Base-by-base conservation (phyloP, 1,140 invertebrate species). In the Trialeurodes vaporariorum region DNA sequence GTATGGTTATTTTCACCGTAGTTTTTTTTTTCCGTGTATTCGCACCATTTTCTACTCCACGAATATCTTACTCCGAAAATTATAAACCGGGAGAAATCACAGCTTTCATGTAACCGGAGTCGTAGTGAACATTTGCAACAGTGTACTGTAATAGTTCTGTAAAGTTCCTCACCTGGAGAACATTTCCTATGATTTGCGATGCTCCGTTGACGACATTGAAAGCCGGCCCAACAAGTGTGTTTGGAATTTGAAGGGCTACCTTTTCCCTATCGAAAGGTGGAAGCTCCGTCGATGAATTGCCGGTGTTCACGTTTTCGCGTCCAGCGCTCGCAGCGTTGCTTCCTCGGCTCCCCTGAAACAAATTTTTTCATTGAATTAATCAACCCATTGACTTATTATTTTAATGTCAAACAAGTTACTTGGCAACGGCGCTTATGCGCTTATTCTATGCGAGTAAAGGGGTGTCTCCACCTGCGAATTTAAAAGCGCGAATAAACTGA, bases 161-260 rank as follows among this genome's bases (percentile, higher is more conserved):
- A 59, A 17, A 68, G 24, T 49, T 63, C 27, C 17, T n/a, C 63
- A 75, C 73, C 72, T 75, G 73, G 27, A 75, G 70, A 9, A 75
- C 70, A 25, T 70, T 72, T 9, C 72, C 72, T 23, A 75, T 60
- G 23, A 71, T 64, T 24, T 70, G 70, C 2, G 73, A 71, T 61
- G 70, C 69, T 58, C 70, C 71, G 61, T 72, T 73, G 60, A 73
- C 71, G 13, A 71, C 72, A n/a, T 73, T 73, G 64, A 75, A 75
- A 24, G 70, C 72, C 1, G 70, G 69, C 17, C 63, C 63, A 22
- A 75, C 68, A 0, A 75, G 40, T n/a, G 68, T 69, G 27, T 70
- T 67, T 1, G 73, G 73, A 1, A 75, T 65, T n/a, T 73, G 68
- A 1, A 75, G 64, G 25, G 65, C 69, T 13, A 75, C 61, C 67